These are phyloP conservation scores for Isurus oxyrinchus DNA, from an alignment of 2,113 vertebrate genomes.

Conservation along the genomic window DNA sequence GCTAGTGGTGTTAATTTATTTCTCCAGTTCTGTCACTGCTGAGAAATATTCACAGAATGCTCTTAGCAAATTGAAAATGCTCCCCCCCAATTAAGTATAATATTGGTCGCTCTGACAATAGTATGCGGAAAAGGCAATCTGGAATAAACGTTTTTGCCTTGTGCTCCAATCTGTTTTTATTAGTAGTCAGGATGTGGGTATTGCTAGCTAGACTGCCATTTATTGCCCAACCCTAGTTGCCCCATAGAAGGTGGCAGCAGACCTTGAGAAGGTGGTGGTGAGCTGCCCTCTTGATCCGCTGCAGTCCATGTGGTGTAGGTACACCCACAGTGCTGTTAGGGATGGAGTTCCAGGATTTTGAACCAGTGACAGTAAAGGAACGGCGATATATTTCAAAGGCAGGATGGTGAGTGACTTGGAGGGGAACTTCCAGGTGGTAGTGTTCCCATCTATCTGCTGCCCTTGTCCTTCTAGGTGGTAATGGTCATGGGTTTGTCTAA, in stretches of 20 bases:
- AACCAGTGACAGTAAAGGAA: too few species aligned
- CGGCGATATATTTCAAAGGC: too few species aligned
- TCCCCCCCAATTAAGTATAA: background rate
- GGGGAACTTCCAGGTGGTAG: too few species aligned
- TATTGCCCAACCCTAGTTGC: background rate
- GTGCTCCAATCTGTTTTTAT: background rate
- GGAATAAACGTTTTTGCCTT: background rate
- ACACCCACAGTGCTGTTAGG: background rate
- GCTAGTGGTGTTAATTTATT: background rate
- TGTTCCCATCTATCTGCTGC: too few species aligned
- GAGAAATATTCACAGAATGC: constrained; percentile 21
- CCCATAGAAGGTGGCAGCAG: background rate
- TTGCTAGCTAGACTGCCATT: background rate
- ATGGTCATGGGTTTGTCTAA: too few species aligned
- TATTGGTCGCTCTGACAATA: background rate
- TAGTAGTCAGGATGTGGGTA: background rate
- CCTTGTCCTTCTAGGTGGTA: too few species aligned
- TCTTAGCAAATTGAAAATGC: background rate
- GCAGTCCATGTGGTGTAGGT: background rate
- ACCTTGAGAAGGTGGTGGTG: background rate
- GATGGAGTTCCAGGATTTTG: too few species aligned
- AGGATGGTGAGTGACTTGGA: too few species aligned
- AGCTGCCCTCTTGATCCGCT: background rate
- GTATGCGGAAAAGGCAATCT: background rate
- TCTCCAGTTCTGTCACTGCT: background rate